phyloP scores from a whole-genome alignment of 2,888 invertebrate genomes.

The Diaprepes abbreviatus region DNA sequence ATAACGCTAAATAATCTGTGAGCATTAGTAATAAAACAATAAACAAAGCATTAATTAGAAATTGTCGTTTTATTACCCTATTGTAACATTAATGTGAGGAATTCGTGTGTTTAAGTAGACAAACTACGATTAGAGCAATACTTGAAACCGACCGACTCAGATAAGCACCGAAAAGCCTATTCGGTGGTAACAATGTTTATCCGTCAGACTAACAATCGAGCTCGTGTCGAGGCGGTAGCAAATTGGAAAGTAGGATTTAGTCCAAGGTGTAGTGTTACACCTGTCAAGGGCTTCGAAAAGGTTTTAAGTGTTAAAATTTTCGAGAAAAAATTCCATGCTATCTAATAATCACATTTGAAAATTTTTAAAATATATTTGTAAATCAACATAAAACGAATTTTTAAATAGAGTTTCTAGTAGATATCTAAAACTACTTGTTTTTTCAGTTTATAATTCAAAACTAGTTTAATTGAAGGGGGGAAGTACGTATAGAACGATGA shows the following conservation, averaged over 20 bases:
- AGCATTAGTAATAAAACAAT: neutral
- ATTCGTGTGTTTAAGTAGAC: neutral
- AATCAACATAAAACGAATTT: no score
- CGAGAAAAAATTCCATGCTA: no score
- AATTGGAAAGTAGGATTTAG: neutral
- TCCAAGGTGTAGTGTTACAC: neutral
- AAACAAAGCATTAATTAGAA: neutral
- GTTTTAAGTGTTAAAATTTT: no score
- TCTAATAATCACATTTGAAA: no score
- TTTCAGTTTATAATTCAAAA: no score
- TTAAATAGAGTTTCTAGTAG: no score
- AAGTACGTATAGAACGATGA: no score
- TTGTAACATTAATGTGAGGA: neutral
- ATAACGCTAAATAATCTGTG: neutral
- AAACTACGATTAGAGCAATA: slow-evolving; percentile 4
- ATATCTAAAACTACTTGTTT: no score
- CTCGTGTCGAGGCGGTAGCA: neutral
- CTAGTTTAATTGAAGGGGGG: no score
- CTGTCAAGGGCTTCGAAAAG: no score
- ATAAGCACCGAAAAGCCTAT: slow-evolving; percentile 1
- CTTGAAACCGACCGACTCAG: neutral
- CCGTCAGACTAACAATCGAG: neutral
- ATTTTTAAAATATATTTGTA: no score
- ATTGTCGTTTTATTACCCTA: neutral
- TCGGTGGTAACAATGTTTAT: neutral